Evolutionary conservation across 1,140 invertebrate genomes (phyloP).

Genomic region (Temnothorax curvispinosus): DNA sequence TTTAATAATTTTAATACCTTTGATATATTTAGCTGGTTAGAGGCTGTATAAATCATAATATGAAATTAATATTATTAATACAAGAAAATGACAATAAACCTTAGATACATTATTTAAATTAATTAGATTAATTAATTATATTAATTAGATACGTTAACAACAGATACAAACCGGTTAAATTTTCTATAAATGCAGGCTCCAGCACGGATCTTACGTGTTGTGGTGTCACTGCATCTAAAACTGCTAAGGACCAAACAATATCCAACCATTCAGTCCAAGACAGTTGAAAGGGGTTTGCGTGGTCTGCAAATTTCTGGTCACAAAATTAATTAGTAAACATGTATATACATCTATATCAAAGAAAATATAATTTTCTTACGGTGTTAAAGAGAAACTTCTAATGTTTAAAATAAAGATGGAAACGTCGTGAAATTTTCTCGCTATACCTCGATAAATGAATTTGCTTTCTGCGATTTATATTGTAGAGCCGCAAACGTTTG

Average conservation of each 20-base stretch:
- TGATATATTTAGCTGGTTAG: slow-evolving; percentile 16
- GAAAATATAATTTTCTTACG: neutral
- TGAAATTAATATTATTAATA: slow-evolving; percentile 13
- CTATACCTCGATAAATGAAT: slow-evolving; percentile 2
- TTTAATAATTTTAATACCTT: slow-evolving; percentile 49
- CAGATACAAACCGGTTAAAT: slow-evolving; percentile 9
- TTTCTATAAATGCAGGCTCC: neutral
- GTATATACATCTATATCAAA: neutral
- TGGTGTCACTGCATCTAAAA: neutral
- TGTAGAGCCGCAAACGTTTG: slow-evolving; percentile 44
- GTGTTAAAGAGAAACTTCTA: neutral
- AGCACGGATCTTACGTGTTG: neutral
- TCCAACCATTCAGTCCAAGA: slow-evolving; percentile 14
- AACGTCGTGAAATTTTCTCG: neutral
- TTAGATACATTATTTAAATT: neutral
- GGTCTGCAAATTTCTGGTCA: neutral
- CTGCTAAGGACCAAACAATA: slow-evolving; percentile 35
- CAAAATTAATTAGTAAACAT: slow-evolving; percentile 10
- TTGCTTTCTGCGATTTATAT: slow-evolving; percentile 7
- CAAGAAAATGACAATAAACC: neutral
- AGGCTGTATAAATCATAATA: neutral
- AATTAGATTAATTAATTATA: neutral
- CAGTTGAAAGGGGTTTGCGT: neutral
- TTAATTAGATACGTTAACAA: neutral
- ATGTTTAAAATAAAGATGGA: neutral